phyloP scores from a whole-genome alignment of 2,888 invertebrate genomes.

The Amiota communis region DNA sequence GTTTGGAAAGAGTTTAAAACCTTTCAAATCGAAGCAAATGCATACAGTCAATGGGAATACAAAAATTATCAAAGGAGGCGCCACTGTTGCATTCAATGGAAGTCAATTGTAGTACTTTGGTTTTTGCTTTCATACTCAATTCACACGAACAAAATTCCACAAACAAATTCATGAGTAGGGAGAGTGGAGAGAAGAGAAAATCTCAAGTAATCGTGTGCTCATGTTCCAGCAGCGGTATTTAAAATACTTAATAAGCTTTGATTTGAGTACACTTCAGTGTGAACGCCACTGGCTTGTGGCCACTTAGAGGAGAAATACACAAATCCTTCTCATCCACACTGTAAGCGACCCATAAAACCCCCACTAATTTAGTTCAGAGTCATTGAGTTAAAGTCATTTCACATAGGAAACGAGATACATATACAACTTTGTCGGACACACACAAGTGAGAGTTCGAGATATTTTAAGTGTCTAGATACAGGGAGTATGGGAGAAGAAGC shows the following conservation, averaged over 20 bases:
- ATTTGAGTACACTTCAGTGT: too few relatives aligned
- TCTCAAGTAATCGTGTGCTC: background rate
- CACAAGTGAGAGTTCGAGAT: too few relatives aligned
- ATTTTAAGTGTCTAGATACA: too few relatives aligned
- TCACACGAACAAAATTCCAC: background rate
- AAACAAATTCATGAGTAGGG: background rate
- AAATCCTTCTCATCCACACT: too few relatives aligned
- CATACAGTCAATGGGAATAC: too few relatives aligned
- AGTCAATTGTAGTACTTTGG: slow-evolving; percentile 4
- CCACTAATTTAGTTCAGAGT: slow-evolving; percentile 6
- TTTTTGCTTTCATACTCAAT: slow-evolving; percentile 1
- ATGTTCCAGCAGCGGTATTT: too few relatives aligned
- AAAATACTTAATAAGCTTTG: too few relatives aligned
- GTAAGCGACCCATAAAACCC: background rate
- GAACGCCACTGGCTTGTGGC: background rate
- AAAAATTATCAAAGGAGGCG: background rate
- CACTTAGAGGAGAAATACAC: background rate
- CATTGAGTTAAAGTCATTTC: slow-evolving; percentile 16
- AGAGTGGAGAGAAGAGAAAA: background rate
- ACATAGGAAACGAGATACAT: background rate
- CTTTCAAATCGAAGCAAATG: too few relatives aligned
- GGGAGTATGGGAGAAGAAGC: too few relatives aligned
- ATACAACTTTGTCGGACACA: too few relatives aligned
- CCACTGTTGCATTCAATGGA: background rate
- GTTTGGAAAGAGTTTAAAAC: too few relatives aligned